phyloP scores from a whole-genome alignment of 2,888 invertebrate genomes.

The Theretra japonica region DNA sequence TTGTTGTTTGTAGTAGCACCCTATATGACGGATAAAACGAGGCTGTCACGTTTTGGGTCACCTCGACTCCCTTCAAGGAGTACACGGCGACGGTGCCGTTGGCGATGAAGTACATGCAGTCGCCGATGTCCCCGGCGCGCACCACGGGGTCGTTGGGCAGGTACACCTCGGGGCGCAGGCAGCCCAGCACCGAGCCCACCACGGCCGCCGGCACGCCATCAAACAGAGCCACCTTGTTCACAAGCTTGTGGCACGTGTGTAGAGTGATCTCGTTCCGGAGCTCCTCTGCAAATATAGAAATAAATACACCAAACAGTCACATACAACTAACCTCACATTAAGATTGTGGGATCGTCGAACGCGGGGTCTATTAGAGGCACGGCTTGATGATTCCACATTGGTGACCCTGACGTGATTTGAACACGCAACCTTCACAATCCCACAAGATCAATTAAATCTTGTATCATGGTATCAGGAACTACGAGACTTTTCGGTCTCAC shows the following conservation, averaged over 20 bases:
- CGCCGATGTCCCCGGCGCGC: conserved; percentile 83
- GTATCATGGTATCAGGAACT: too few species aligned
- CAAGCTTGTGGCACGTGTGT: conserved; percentile 81
- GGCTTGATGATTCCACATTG: too few species aligned
- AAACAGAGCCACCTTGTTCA: conserved; percentile 84
- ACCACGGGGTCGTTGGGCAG: conserved; percentile 86
- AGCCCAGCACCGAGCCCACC: conserved; percentile 81
- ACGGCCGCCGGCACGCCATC: conserved; percentile 73
- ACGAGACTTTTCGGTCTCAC: too few species aligned
- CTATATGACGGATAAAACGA: too few species aligned
- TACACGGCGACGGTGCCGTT: conserved; percentile 86
- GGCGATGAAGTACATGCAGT: conserved; percentile 87
- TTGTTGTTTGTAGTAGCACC: too few species aligned
- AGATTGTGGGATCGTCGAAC: too few species aligned
- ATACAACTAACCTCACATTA: too few species aligned
- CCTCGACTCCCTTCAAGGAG: conserved; percentile 86
- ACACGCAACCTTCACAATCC: too few species aligned
- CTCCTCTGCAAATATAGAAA: conserved; percentile 65
- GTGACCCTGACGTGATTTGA: too few species aligned
- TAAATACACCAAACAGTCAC: too few species aligned
- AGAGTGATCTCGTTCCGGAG: conserved; percentile 82
- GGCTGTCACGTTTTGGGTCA: conserved; percentile 46
- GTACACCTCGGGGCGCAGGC: conserved; percentile 84
- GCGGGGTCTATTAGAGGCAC: too few species aligned
- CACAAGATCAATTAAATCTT: too few species aligned